A percentile compares a stretch with the other conserved stretches of the same genome.
phyloP scores from a whole-genome alignment of 2,113 vertebrate species.

The Stigmatopora nigra region DNA sequence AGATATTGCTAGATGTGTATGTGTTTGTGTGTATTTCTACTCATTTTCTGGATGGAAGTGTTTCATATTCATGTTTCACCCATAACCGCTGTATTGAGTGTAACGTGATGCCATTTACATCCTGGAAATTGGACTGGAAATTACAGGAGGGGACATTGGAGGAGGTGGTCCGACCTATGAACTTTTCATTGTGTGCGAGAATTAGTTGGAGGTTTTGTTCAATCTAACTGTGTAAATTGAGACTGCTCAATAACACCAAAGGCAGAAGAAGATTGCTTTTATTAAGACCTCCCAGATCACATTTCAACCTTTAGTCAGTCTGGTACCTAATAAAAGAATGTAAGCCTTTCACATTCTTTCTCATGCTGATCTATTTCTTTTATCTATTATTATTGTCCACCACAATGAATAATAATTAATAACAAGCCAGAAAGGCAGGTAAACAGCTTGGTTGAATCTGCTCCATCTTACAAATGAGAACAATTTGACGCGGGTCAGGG shows the following conservation, averaged over 20 bases:
- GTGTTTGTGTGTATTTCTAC: constrained; percentile 2
- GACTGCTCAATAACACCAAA: constrained; percentile 5
- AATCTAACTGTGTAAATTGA: constrained; percentile 14
- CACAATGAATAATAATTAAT: constrained; percentile 31
- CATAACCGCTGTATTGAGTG: constrained; percentile 42
- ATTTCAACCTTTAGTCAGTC: constrained; percentile 26
- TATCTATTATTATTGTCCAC: constrained; percentile 23
- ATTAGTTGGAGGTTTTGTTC: neutral
- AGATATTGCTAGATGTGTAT: constrained; percentile 12
- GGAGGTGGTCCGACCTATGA: constrained; percentile 41
- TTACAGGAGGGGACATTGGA: constrained; percentile 26
- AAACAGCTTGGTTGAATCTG: constrained; percentile 20
- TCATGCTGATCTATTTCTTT: constrained; percentile 11
- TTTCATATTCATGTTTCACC: constrained; percentile 52
- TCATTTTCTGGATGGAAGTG: constrained; percentile 3
- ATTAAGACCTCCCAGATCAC: constrained; percentile 29
- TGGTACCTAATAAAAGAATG: constrained; percentile 5
- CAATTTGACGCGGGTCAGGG: constrained; percentile 17
- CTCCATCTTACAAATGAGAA: constrained; percentile 19
- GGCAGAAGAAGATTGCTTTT: constrained; percentile 20
- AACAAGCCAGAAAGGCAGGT: constrained; percentile 14
- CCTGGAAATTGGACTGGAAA: constrained; percentile 44
- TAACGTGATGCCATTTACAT: constrained; percentile 42
- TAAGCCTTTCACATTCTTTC: constrained; percentile 5
- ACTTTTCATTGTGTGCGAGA: constrained; percentile 17